Conservation (phyloP, 2,888 invertebrate genomes). For the Alviniconcha strummeri region DNA sequence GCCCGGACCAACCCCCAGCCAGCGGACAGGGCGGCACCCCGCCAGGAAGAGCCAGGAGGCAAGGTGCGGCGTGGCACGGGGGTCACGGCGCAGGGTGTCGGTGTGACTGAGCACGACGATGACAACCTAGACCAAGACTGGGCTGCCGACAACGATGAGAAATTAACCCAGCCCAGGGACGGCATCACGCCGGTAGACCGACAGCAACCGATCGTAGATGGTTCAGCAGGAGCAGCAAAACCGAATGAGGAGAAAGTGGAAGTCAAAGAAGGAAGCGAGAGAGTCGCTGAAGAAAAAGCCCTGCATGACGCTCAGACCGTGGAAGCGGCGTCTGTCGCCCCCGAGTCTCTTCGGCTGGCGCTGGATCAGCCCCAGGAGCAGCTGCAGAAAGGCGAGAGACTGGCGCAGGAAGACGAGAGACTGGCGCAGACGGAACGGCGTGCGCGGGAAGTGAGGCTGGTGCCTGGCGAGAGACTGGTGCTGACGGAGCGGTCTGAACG, state of each 20-base stretch:
- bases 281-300: background rate
- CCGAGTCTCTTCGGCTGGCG: background rate
- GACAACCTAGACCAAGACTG: background rate
- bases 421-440: background rate
- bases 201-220: background rate
- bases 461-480: background rate
- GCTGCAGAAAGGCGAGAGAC: background rate
- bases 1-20: background rate
- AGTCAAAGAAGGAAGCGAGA: background rate
- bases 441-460: background rate
- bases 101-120: background rate
- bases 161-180: too few species aligned
- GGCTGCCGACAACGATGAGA: background rate
- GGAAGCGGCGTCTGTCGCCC: background rate
- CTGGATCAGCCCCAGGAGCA: background rate
- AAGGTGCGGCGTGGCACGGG: background rate
- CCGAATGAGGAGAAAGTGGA: background rate
- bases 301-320: background rate
- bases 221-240: background rate
- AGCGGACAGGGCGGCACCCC: background rate
- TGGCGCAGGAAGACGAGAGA: background rate
- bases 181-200: too few species aligned
- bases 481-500: background rate
- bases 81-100: slow-evolving; percentile 4
- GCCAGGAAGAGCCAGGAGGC: background rate